Percentiles rank a stretch among this genome's conserved stretches.
phyloP scores from a whole-genome alignment of 2,797 vertebrate species.

The Cyclura pinguis region DNA sequence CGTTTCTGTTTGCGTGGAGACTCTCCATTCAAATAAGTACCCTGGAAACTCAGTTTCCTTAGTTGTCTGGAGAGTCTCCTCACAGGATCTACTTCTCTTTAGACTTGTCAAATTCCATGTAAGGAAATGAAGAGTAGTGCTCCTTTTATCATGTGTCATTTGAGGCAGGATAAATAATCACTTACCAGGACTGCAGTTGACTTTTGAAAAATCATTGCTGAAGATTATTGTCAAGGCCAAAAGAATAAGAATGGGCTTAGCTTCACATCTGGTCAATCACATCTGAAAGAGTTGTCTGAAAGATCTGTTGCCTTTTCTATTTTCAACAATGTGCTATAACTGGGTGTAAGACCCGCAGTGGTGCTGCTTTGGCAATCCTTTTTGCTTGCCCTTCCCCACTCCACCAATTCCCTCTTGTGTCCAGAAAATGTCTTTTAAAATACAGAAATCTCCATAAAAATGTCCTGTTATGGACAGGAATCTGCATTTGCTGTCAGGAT shows the following conservation, averaged over 20 bases:
- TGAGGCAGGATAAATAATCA: too few species aligned
- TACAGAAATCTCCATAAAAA: too few species aligned
- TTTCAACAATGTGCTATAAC: neutral
- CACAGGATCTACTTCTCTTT: too few species aligned
- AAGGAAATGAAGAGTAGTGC: too few species aligned
- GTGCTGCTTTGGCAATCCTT: neutral
- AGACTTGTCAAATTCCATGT: too few species aligned
- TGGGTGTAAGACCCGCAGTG: neutral
- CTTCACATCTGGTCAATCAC: neutral
- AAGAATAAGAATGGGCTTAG: neutral
- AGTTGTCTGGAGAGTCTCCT: too few species aligned
- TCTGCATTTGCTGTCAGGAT: neutral
- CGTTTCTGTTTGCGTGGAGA: too few species aligned
- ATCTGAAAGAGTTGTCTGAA: neutral
- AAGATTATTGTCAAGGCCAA: too few species aligned
- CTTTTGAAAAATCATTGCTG: neutral
- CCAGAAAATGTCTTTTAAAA: neutral
- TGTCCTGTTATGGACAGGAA: neutral
- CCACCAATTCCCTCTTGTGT: neutral
- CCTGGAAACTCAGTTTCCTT: too few species aligned
- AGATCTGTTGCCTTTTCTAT: neutral
- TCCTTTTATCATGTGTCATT: too few species aligned
- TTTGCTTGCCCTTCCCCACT: neutral
- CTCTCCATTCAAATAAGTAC: too few species aligned
- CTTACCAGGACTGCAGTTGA: neutral